Evolutionary conservation across 2,888 invertebrate species (phyloP).

Genomic region (Deilephila porcellus): DNA sequence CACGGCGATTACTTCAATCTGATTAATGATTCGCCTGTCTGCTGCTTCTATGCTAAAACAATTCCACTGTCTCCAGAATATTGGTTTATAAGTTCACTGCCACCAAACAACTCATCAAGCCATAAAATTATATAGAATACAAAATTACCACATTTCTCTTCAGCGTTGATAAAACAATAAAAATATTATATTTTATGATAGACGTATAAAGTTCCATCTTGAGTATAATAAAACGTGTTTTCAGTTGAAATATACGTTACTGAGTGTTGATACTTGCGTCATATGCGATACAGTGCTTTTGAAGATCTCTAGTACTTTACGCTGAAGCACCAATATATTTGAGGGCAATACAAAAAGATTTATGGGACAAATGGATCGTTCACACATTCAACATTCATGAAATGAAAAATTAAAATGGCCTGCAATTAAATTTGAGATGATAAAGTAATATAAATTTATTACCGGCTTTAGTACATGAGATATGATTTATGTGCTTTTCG

Average conservation of each 20-base stretch:
- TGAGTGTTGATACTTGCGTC: background rate
- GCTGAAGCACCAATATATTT: background rate
- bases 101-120: no score
- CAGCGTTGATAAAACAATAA: background rate
- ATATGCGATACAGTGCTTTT: background rate
- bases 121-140: no score
- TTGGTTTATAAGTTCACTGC: no score
- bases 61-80: no score
- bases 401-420: background rate
- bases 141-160: background rate
- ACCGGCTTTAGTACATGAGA: background rate
- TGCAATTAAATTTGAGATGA: background rate
- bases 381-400: background rate
- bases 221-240: background rate
- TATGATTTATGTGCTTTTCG: no score
- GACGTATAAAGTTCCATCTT: slow-evolving; percentile 3
- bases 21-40: no score
- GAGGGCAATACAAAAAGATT: background rate
- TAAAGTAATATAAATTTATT: background rate
- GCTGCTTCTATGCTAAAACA: no score
- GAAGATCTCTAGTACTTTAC: background rate
- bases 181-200: background rate
- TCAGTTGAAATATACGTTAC: background rate
- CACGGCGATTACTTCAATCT: no score
- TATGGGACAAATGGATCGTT: background rate